A percentile compares a stretch with the other conserved stretches of the same genome.
Evolutionary conservation across 2,797 vertebrate genomes (phyloP).

Genomic region (Heterohyrax brucei): DNA sequence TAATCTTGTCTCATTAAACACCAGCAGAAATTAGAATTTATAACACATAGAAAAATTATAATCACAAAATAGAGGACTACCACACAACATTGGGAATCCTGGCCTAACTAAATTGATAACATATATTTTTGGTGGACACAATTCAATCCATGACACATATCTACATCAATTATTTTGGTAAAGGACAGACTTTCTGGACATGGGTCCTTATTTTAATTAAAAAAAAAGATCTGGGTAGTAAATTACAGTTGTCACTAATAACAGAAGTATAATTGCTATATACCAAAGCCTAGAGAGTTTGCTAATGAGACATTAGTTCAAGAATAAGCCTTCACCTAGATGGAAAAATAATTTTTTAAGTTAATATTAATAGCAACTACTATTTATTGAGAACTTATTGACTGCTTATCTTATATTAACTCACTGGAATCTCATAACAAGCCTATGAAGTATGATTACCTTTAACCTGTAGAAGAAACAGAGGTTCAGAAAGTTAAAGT

Average conservation of each 20-base stretch:
- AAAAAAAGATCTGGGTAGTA: not conserved
- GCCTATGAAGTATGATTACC: not conserved
- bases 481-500: not conserved
- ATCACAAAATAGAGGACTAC: too few relatives aligned
- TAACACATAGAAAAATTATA: too few relatives aligned
- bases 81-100: too few relatives aligned
- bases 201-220: not conserved
- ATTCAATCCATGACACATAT: not conserved
- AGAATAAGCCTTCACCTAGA: not conserved
- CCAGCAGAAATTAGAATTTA: too few relatives aligned
- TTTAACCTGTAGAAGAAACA: not conserved
- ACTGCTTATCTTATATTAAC: not conserved
- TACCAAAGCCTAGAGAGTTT: not conserved
- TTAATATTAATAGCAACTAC: not conserved
- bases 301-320: not conserved
- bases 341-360: not conserved
- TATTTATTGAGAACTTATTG: not conserved
- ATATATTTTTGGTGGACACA: too few relatives aligned
- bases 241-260: not conserved
- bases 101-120: too few relatives aligned
- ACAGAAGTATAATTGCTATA: not conserved
- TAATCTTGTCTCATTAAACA: too few relatives aligned
- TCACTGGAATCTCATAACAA: not conserved
- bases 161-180: not conserved
- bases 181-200: not conserved